A percentile compares a stretch with the other conserved stretches of the same genome.
Conservation (phyloP, 2,113 vertebrate genomes). For the Anhinga rufa region DNA sequence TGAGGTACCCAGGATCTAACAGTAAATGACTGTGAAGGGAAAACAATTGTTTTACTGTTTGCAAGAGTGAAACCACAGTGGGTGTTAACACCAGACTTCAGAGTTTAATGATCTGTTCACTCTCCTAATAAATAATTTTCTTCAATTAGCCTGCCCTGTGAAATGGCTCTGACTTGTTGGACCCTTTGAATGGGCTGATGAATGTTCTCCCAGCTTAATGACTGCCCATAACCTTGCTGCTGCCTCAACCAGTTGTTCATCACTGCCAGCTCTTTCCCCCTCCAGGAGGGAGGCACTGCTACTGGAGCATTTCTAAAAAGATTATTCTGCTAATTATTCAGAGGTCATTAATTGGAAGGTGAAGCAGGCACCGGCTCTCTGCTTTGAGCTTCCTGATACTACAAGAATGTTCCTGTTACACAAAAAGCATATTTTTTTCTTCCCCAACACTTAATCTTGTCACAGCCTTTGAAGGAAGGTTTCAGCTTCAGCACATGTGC, state of each 20-base stretch:
- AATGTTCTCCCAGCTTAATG: background rate
- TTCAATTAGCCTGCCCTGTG: background rate
- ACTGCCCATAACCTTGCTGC: background rate
- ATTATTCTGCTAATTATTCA: conserved; percentile 17
- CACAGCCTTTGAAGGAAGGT: background rate
- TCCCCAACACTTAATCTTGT: background rate
- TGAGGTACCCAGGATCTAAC: background rate
- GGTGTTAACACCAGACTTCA: background rate
- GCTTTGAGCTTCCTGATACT: background rate
- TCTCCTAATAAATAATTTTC: background rate
- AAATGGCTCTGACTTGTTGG: background rate
- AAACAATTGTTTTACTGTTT: background rate
- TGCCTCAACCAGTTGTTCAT: background rate
- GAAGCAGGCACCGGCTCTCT: background rate
- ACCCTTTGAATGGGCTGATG: background rate
- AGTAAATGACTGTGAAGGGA: background rate
- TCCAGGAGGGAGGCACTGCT: background rate
- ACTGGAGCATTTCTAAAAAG: conserved; percentile 17
- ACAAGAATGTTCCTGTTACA: background rate
- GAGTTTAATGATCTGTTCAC: background rate
- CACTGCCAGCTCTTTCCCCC: background rate
- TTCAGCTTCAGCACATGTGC: background rate
- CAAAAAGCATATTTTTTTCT: background rate
- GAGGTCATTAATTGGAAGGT: background rate
- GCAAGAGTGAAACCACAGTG: background rate